Percentiles rank a stretch among this genome's conserved stretches.
Conservation (phyloP, 2,797 vertebrate species). For the Tolypeutes matacus region DNA sequence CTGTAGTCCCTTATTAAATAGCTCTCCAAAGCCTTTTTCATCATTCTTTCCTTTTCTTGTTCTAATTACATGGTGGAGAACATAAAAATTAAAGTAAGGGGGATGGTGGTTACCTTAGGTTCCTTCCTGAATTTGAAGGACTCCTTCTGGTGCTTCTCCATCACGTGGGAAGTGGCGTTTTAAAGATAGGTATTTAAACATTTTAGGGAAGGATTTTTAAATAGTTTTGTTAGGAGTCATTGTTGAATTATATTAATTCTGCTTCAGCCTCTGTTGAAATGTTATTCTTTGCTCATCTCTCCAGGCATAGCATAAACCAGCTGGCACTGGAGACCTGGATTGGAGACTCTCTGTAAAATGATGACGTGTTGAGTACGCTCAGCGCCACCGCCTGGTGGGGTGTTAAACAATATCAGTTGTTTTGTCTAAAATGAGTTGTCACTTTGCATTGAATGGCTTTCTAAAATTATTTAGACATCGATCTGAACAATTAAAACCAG, state of each 20-base stretch:
- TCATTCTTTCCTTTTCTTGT: neutral
- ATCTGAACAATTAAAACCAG: neutral
- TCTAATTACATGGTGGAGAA: neutral
- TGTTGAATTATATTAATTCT: neutral
- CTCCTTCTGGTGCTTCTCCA: neutral
- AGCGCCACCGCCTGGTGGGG: accelerated
- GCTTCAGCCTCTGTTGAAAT: neutral
- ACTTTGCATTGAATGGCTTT: neutral
- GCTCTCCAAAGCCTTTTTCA: neutral
- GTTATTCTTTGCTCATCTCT: neutral
- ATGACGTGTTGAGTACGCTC: accelerated
- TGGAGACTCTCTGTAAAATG: neutral
- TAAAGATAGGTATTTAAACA: neutral
- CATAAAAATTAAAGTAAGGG: neutral
- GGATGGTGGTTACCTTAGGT: neutral
- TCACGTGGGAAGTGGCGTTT: too few relatives aligned
- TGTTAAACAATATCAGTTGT: neutral
- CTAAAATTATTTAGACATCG: neutral
- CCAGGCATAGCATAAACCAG: neutral
- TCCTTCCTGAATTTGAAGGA: neutral
- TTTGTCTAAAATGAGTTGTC: neutral
- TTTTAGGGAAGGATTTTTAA: neutral
- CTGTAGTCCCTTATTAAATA: neutral
- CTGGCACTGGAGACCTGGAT: neutral
- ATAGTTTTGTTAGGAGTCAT: neutral